Conservation (phyloP, 2,113 vertebrate genomes). For the Damaliscus lunatus region DNA sequence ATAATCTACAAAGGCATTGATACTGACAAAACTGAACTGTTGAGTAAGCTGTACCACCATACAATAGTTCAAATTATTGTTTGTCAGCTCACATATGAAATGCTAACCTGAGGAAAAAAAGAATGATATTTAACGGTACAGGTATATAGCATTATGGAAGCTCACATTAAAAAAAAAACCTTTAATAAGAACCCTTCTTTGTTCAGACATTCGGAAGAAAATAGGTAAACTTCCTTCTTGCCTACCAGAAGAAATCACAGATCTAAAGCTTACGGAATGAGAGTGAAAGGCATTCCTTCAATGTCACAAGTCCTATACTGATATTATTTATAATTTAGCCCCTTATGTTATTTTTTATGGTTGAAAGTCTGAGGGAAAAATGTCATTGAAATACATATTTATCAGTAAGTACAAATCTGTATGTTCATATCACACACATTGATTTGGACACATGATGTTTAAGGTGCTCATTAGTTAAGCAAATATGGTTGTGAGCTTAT, state of each 20-base stretch:
- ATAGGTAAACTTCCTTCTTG: neutral
- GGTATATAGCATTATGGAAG: neutral
- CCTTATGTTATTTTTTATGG: neutral
- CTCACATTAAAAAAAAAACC: neutral
- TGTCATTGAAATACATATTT: neutral
- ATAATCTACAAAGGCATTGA: neutral
- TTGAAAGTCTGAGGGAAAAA: neutral
- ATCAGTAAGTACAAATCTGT: neutral
- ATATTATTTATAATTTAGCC: neutral
- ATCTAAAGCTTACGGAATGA: neutral
- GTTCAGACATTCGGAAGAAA: neutral
- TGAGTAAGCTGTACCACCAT: neutral
- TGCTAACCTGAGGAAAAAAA: neutral
- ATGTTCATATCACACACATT: neutral
- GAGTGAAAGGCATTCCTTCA: neutral
- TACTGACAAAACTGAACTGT: neutral
- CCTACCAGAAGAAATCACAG: neutral
- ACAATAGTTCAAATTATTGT: neutral
- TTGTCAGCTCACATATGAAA: neutral
- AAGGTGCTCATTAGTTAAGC: neutral
- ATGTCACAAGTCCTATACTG: neutral
- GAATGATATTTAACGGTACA: neutral
- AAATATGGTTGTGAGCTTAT: neutral
- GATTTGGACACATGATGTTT: neutral
- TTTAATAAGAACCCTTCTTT: neutral